Conservation (phyloP, 1,140 invertebrate genomes). For the Aphis craccivora region DNA sequence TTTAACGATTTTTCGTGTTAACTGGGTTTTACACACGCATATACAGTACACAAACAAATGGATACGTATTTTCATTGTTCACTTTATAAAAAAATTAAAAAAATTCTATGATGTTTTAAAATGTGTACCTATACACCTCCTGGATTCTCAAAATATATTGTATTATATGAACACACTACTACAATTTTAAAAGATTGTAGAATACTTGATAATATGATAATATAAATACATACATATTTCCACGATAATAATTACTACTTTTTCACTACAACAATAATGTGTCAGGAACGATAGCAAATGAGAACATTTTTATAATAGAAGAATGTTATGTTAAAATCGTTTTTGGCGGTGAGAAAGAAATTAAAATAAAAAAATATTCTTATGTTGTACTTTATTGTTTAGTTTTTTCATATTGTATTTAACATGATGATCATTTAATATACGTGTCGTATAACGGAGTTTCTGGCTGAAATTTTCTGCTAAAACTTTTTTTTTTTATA, state of each 20-base stretch:
- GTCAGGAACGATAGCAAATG: background rate
- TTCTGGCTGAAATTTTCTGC: background rate
- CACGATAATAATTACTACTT: background rate
- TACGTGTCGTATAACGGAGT: background rate
- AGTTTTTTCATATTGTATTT: background rate
- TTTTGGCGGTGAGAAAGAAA: background rate
- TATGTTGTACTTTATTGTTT: background rate
- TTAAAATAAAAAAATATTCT: constrained; percentile 8
- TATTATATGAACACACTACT: background rate
- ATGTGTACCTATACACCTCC: background rate
- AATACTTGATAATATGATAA: background rate
- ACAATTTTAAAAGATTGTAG: background rate
- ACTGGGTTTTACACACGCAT: background rate
- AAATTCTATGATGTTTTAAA: background rate
- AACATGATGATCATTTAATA: background rate
- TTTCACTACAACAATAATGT: background rate
- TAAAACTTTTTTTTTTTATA: background rate
- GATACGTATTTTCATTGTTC: background rate
- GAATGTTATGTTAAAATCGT: background rate
- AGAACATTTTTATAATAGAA: background rate
- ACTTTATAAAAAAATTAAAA: background rate
- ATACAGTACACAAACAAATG: background rate
- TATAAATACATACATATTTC: background rate
- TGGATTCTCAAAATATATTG: background rate
- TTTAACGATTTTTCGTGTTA: constrained; percentile 9